Evolutionary conservation across 1,140 invertebrate species (phyloP).

Genomic region (Tetragnatha versicolor): DNA sequence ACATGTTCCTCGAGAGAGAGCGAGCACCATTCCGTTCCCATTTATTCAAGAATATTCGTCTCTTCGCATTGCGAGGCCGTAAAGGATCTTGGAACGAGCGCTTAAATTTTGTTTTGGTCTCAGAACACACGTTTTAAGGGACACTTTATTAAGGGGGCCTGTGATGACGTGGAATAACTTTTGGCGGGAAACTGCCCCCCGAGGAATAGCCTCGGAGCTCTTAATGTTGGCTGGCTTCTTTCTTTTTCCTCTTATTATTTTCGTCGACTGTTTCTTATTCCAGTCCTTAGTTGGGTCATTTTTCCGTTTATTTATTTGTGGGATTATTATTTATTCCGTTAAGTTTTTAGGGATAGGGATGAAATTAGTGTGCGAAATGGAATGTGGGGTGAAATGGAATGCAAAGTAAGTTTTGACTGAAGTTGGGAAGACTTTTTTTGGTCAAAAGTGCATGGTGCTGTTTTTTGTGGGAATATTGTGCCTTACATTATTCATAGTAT

Average conservation of each 20-base stretch:
- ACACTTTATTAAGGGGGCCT: constrained; percentile 45
- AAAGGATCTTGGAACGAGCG: constrained; percentile 32
- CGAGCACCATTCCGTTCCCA: not conserved
- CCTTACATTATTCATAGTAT: no score
- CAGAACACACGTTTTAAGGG: constrained; percentile 38
- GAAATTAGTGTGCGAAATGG: no score
- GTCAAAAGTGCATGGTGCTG: no score
- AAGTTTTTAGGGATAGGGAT: no score
- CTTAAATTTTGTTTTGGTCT: constrained; percentile 48
- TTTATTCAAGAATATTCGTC: constrained; percentile 33
- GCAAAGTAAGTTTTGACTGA: no score
- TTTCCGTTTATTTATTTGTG: not conserved
- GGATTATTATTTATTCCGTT: not conserved
- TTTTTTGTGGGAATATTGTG: no score
- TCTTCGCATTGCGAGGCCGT: constrained; percentile 13
- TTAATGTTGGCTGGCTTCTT: constrained; percentile 35
- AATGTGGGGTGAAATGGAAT: no score
- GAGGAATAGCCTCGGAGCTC: constrained; percentile 14
- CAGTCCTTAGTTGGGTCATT: not conserved
- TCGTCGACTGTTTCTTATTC: constrained; percentile 5
- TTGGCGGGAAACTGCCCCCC: constrained; percentile 12
- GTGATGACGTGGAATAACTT: constrained; percentile 47
- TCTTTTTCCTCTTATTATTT: not conserved
- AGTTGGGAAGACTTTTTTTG: no score
- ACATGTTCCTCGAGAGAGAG: no score